These are phyloP conservation scores for Drosophila peninsularis DNA, from an alignment of 2,888 invertebrate species.

Conservation along the genomic window DNA sequence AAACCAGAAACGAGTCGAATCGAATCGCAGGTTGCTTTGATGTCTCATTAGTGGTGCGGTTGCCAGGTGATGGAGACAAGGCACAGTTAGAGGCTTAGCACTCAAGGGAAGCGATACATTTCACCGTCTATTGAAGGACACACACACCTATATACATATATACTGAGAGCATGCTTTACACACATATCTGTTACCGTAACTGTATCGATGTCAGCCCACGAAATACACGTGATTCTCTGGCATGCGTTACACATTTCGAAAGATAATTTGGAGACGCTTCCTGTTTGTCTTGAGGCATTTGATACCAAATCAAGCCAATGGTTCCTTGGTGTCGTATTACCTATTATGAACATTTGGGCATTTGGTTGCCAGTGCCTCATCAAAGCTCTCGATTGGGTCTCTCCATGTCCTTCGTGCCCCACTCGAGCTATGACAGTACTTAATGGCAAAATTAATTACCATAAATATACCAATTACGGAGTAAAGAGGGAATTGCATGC, in stretches of 20 bases:
- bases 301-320: conserved; percentile 1
- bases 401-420: neutral
- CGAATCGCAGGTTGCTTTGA: conserved; percentile 64
- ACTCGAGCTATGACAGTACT: conserved; percentile 66
- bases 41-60: conserved; percentile 74
- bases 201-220: conserved; percentile 30
- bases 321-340: conserved; percentile 38
- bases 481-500: conserved; percentile 10
- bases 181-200: conserved; percentile 20
- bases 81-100: conserved; percentile 2
- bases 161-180: neutral
- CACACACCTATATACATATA: conserved; percentile 4
- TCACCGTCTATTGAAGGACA: conserved; percentile 3
- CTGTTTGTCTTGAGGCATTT: conserved; percentile 28
- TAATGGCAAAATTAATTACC: conserved; percentile 72
- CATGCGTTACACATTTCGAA: conserved; percentile 24
- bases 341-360: conserved; percentile 37
- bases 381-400: conserved; percentile 13
- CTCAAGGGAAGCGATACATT: conserved; percentile 14
- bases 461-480: conserved; percentile 55
- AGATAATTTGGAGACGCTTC: conserved; percentile 47
- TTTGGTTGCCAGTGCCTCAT: conserved; percentile 33
- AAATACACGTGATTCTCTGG: conserved; percentile 35
- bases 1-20: conserved; percentile 66
- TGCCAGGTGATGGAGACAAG: conserved; percentile 67